A percentile compares a stretch with the other conserved stretches of the same genome.
Evolutionary conservation across 30 jellyfish, hydroid and myxozoan genomes (phyloP).

Genomic region (Turritopsis dohrnii): DNA sequence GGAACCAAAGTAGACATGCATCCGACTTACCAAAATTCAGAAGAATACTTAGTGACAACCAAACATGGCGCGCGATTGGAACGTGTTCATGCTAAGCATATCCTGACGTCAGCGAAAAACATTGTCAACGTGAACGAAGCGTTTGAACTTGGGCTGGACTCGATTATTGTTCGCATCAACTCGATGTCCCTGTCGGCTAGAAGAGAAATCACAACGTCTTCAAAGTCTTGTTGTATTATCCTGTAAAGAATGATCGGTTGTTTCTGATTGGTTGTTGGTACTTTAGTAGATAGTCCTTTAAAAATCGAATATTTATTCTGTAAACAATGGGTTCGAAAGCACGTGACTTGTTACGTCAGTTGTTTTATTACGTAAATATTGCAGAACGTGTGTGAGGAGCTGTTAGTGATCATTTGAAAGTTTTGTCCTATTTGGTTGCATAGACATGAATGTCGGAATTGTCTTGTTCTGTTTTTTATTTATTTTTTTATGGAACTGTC

Average conservation of each 20-base stretch:
- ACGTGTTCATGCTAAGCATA: slow-evolving; percentile 10
- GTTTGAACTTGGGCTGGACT: slow-evolving; percentile 33
- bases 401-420: too few species aligned
- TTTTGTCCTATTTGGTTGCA: too few species aligned
- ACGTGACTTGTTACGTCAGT: too few species aligned
- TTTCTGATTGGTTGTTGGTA: neutral
- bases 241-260: neutral
- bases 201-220: neutral
- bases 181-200: neutral
- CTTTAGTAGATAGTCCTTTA: too few species aligned
- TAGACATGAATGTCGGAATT: too few species aligned
- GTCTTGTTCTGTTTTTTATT: too few species aligned
- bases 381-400: too few species aligned
- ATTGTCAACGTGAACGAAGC: slow-evolving; percentile 40
- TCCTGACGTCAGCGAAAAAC: slow-evolving; percentile 38
- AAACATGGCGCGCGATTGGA: neutral
- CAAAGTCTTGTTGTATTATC: neutral
- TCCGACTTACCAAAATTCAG: neutral
- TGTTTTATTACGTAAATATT: too few species aligned
- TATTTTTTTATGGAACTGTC: too few species aligned
- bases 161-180: neutral
- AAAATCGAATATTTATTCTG: too few species aligned
- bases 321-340: too few species aligned
- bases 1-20: slow-evolving; percentile 32
- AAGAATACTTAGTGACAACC: neutral